Base-by-base conservation (phyloP, 2,888 invertebrate genomes). In the Hydriomena furcata region DNA sequence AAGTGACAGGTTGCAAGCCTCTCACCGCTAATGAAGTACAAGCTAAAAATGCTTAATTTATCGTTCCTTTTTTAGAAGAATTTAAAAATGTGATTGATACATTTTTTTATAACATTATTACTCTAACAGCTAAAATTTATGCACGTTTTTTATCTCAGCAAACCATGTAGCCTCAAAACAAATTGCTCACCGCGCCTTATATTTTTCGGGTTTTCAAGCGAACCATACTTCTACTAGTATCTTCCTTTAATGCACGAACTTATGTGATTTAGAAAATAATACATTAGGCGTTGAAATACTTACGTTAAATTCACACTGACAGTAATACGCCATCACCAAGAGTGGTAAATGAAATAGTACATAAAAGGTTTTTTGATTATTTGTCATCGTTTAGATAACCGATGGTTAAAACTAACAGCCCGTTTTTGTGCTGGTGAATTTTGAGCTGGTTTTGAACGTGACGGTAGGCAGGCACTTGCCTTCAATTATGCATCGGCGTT, bases 401-500 rank as follows among this genome's bases (percentile, higher is more conserved):
- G n/a, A 31, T 7, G 31, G 31, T 31, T 31, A 35, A 5, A 17
- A 13, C 17, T 37, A 10, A 17, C 25, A 8, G 17, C 4, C 8
- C 10, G 41, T 31, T 41, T 35, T 12, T 24, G 13, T 11, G 13
- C 13, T 8, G 41, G 31, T 41, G 23, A 41, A 24, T 13, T 36
- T 24, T 13, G 12, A 13, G 24, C 52, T 46, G 38, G 55, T 55
- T 50, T n/a, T 51, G 57, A 50, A 51, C 36, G 25, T 68, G 71
- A 66, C 68, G 71, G 71, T 62, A 76, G 74, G 75, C 75, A 76
- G 74, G 75, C 75, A 78, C 76, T 78, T 72, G 75, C 76, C 74
- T 75, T 89, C 82, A 85, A 89, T 89, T 88, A 89, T 89, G 88
- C 84, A 88, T 76, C 73, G 74, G 67, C 84, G 85, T 85, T 87